Evolutionary conservation across 2,797 vertebrate species (phyloP).

Genomic region (Chelmon rostratus): DNA sequence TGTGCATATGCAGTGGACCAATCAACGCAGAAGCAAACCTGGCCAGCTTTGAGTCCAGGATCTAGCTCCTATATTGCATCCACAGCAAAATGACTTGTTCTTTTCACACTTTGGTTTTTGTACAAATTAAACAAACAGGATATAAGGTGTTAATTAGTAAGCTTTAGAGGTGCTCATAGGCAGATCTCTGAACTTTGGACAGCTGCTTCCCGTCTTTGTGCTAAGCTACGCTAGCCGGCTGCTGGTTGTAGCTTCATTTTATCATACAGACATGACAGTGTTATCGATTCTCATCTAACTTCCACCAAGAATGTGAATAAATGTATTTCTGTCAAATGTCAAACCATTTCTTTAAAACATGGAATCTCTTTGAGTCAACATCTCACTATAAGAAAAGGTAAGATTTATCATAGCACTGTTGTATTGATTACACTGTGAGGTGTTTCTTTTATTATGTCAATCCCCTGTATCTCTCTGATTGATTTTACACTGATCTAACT

Average conservation of each 20-base stretch:
- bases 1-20: too few species aligned
- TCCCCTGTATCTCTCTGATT: slow-evolving; percentile 9
- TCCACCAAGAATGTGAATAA: neutral
- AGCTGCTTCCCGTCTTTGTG: too few species aligned
- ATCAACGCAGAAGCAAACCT: too few species aligned
- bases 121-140: neutral
- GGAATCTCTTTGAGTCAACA: neutral
- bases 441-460: slow-evolving; percentile 30
- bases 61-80: neutral
- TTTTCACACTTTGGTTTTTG: neutral
- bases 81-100: neutral
- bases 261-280: neutral
- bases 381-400: too few species aligned
- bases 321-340: neutral
- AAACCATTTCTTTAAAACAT: neutral
- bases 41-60: neutral
- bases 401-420: neutral
- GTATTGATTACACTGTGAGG: neutral
- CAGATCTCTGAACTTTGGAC: neutral
- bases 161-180: neutral
- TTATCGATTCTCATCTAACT: neutral
- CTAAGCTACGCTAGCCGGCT: neutral
- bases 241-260: neutral
- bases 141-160: neutral
- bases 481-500: neutral